Evolutionary conservation across 1,140 invertebrate species (phyloP), one percentile per base, ranked within the genome.

Genomic region (Papilio xuthus): DNA sequence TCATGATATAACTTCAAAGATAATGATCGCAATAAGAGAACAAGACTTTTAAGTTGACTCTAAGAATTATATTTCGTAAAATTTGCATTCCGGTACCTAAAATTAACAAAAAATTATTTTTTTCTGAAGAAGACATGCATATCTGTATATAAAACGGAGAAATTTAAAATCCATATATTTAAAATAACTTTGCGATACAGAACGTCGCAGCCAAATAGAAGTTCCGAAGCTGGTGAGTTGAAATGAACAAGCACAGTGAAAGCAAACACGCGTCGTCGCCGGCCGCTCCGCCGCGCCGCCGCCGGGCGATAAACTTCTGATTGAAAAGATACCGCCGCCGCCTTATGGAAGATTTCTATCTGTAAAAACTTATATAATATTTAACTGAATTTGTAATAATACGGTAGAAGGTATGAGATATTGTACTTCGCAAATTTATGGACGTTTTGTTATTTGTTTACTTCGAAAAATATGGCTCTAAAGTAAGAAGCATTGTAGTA

Each of bases 271-370:
- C 60, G 26, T 28, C 26, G 60, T 7, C 60, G 53, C 4, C 8
- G 53, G n/a, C 60, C 18, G 42, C 41, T 41, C 41, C 41, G 50
- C 13, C 20, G 23, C n/a, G n/a, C n/a, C n/a, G 32, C 32, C 32
- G 32, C 32, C 32, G 32, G 32, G 60, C 60, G 60, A 67, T 67
- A 67, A 28, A 67, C 60, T 67, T 67, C 60, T 13, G 60, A 67
- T 67, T 67, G 60, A 67, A 67, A 67, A 67, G 60, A 67, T 67
- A 67, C 60, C 56, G 56, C 18, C 50, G 50, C 23, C 56, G 56
- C 44, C 44, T 10, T 60, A 13, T 26, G 23, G 23, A 60, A 26
- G 10, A 26, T 60, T 60, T 60, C 10, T 12, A 26, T 60, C 56
- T 18, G 56, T 10, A 26, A 60, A 60, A 28, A 60, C 60, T 67